These are phyloP conservation scores for Onychorhynchus coronatus DNA, from an alignment of 2,113 vertebrate species.

Conservation along the genomic window DNA sequence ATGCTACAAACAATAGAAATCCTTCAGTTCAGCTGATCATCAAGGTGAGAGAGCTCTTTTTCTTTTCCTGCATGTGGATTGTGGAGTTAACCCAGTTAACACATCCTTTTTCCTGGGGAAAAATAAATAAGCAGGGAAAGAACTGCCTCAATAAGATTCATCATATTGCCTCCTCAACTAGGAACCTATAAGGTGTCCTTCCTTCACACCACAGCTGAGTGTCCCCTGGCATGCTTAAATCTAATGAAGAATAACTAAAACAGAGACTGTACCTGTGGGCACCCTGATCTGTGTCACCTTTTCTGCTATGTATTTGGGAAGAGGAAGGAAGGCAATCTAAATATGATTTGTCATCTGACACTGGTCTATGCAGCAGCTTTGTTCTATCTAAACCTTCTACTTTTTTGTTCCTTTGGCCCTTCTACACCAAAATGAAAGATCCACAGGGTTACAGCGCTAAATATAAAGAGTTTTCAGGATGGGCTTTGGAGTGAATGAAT, in stretches of 20 bases:
- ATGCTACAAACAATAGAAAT: not conserved
- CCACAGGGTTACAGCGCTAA: fast-evolving
- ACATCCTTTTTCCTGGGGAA: not conserved
- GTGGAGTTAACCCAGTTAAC: not conserved
- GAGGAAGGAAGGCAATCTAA: not conserved
- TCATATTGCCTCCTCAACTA: not conserved
- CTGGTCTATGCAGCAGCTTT: not conserved
- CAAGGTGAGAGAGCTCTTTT: not conserved
- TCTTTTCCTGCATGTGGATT: not conserved
- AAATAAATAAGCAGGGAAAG: not conserved
- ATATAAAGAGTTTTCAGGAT: not conserved
- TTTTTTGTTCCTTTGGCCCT: not conserved
- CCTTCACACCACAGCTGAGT: not conserved
- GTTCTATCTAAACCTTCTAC: not conserved
- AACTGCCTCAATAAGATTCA: not conserved
- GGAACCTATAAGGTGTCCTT: not conserved
- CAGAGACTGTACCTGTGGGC: not conserved
- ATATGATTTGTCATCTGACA: not conserved
- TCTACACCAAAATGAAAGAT: not conserved
- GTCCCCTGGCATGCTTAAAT: not conserved
- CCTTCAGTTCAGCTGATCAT: not conserved
- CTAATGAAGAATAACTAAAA: not conserved
- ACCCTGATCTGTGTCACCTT: not conserved
- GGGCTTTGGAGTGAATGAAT: not conserved
- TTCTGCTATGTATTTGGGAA: not conserved